Evolutionary conservation across 2,888 invertebrate genomes (phyloP).

Genomic region (Lysandra bellargus): DNA sequence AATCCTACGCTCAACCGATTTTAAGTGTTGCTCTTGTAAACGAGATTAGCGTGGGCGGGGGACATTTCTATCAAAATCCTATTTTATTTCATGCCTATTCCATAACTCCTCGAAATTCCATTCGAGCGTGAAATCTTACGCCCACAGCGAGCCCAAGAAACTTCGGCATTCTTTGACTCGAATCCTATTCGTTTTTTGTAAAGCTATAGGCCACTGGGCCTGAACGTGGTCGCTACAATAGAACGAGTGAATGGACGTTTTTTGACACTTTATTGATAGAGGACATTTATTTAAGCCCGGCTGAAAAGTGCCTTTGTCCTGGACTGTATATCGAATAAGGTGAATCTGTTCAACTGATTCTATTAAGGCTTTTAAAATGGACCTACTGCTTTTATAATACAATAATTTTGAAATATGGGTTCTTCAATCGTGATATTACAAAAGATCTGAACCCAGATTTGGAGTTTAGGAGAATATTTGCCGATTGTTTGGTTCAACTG

Average conservation of each 20-base stretch:
- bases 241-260: slow-evolving; percentile 10
- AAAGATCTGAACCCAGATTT: background rate
- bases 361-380: background rate
- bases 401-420: background rate
- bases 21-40: slow-evolving; percentile 7
- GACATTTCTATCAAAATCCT: slow-evolving; percentile 5
- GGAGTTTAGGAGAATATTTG: background rate
- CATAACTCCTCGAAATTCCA: slow-evolving; percentile 18
- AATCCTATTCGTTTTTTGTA: slow-evolving; percentile 33
- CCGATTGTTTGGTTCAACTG: background rate
- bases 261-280: background rate
- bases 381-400: background rate
- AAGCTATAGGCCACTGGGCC: background rate
- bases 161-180: slow-evolving; percentile 31
- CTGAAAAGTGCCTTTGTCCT: slow-evolving; percentile 16
- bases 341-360: background rate
- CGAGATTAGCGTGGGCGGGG: background rate
- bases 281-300: slow-evolving; percentile 4
- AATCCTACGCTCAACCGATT: background rate
- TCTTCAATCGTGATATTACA: background rate
- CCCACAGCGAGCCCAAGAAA: slow-evolving; percentile 21
- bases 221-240: slow-evolving; percentile 30
- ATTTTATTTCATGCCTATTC: slow-evolving; percentile 19
- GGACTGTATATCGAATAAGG: background rate
- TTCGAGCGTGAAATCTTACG: slow-evolving; percentile 22